phyloP scores from a whole-genome alignment of 2,113 vertebrate species.

The Sterrhoptilus dennistouni region DNA sequence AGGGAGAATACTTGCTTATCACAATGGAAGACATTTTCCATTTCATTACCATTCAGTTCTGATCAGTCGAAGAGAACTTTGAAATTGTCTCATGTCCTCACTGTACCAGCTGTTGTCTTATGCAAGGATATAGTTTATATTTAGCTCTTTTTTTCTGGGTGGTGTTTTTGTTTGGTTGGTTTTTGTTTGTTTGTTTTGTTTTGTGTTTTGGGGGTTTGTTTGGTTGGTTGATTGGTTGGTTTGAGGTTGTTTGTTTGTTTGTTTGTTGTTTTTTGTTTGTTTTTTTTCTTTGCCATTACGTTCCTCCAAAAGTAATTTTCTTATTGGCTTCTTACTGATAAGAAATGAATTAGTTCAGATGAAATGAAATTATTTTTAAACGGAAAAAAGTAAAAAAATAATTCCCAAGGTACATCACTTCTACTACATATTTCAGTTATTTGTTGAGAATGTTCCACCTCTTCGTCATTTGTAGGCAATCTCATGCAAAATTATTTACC shows the following conservation, averaged over 20 bases:
- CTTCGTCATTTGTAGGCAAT: background rate
- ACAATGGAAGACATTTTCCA: slow-evolving; percentile 34
- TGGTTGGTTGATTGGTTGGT: no score
- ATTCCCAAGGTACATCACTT: background rate
- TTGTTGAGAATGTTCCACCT: background rate
- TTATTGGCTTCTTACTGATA: slow-evolving; percentile 32
- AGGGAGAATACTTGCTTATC: background rate
- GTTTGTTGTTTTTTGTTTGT: background rate
- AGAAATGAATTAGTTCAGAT: slow-evolving; percentile 26
- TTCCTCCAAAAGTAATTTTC: slow-evolving; percentile 38
- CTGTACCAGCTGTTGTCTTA: slow-evolving; percentile 29
- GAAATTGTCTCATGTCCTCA: slow-evolving; percentile 16
- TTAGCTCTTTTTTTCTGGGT: background rate
- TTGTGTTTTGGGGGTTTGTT: no score
- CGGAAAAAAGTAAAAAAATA: background rate
- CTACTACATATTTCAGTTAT: background rate
- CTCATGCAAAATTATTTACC: background rate
- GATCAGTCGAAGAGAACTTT: slow-evolving; percentile 21
- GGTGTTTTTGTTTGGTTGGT: no score
- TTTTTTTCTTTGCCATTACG: background rate
- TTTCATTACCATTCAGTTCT: slow-evolving; percentile 42
- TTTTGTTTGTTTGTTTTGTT: background rate
- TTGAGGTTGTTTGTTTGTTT: no score
- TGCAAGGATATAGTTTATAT: slow-evolving; percentile 38
- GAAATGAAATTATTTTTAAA: slow-evolving; percentile 25